Evolutionary conservation across 1,140 invertebrate species (phyloP), one percentile per base, ranked within the genome.

Genomic region (Frieseomelitta varia): DNA sequence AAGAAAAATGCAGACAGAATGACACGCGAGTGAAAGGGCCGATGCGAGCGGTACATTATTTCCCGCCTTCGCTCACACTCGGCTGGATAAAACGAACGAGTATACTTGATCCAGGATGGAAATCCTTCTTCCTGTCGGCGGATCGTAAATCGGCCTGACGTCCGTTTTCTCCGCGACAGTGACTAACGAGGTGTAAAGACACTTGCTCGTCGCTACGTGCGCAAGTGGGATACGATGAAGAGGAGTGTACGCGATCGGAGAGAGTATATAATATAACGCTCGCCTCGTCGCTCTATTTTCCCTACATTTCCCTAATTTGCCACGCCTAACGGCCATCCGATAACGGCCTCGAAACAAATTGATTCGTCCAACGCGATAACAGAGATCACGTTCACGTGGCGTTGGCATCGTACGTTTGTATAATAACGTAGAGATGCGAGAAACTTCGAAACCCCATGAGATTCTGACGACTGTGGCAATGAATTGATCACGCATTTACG

Each of bases 41-140:
- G 14, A 8, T 53, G 83, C 63, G 83, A 82, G 65, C 47, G 21
- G 47, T 51, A n/a, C 65, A 56, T 84, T 74, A 67, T 63, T 81
- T 77, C 74, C 75, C 68, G 69, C 47, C 53, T 72, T 79, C 72
- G 82, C 56, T 39, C 69, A 15, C 74, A 27, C 55, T 39, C 73
- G 65, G 39, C 39, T 67, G 55, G 81, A 68, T 85, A 82, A 89
- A 79, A 79, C 76, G 84, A 83, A 72, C 17, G 67, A 56, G 69
- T 75, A 78, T 53, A 83, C 69, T 72, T 34, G 79, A 85, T 82
- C 80, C 79, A 47, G 67, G 68, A 89, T 89, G 84, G 88, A 89
- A 89, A 89, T 89, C 77, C 78, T 80, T 88, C 88, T 86, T 88
- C 86, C 86, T 89, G 87, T 88, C 88, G 78, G 67, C 88, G 86